Base-by-base conservation (phyloP, 2,888 invertebrate species). In the Phortica magna region DNA sequence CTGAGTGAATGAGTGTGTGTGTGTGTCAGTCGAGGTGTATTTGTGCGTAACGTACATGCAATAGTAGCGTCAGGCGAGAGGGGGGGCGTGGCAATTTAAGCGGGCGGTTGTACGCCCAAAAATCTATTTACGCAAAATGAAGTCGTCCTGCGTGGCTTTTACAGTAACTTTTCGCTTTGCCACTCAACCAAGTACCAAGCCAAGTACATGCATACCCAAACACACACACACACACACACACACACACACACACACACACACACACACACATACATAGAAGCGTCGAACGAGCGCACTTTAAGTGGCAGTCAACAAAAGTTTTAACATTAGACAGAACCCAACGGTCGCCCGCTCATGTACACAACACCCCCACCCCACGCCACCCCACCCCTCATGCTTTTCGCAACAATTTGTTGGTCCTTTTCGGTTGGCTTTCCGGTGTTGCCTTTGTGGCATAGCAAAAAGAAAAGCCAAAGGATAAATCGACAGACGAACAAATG, bases 301-400 rank as follows among this genome's bases (percentile, higher is more conserved):
- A 70, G 70, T 53, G 70, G 53, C 14, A 70, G 48, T 70, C 70
- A 70, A 53, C 31, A 70, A 70, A 70, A 70, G 70, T 70, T 70
- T 70, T 19, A 53, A 12, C 70, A 70, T 53, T 22, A 70, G 53
- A 22, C 70, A 22, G 61, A 17, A 61, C 61, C 31, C 67, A 67
- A 22, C 65, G 4, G 39, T 39, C 17, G 17, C n/a, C 22, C 65
- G 31, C 65, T 10, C n/a, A 57, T 19, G 19, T 2, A n/a, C 57
- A 22, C 7, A 14, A n/a, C 57, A 22, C 7, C 3, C 22, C 7
- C 1, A 31, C 64, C 64, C 7, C 19, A 64, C 31, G n/a, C n/a
- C 48, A 48, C 12, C 9, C 68, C 48, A 22, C 68, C n/a, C 59
- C 59, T 59, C 7, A 22, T 6, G 43, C n/a, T 14, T 65, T 68